Conservation (phyloP, 2,888 invertebrate genomes). For the Aporophyla nigra region DNA sequence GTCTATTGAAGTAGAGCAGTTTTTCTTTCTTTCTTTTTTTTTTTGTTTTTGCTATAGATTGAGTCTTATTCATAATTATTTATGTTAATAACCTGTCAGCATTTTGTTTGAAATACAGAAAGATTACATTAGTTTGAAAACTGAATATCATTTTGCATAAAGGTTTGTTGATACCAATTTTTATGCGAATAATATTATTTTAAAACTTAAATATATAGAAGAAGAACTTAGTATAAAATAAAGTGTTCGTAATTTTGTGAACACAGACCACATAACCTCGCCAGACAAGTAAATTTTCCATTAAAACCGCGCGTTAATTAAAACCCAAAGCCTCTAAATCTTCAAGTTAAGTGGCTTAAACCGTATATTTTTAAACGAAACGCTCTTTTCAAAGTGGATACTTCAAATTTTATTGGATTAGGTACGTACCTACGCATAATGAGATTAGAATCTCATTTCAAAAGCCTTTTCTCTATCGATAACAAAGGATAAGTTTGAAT, state of each 20-base stretch:
- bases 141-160: too few species aligned
- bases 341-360: conserved; percentile 55
- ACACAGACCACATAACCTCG: conserved; percentile 33
- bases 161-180: too few species aligned
- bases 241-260: conserved; percentile 12
- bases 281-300: conserved; percentile 54
- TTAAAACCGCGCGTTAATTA: conserved; percentile 65
- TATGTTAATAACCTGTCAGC: neutral
- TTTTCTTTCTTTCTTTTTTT: neutral
- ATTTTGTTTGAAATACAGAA: neutral
- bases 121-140: neutral
- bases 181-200: neutral
- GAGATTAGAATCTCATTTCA: conserved; percentile 67
- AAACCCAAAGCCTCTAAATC: conserved; percentile 56
- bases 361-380: conserved; percentile 63
- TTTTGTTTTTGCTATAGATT: neutral
- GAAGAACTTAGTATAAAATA: conserved; percentile 11
- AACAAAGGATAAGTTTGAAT: conserved; percentile 69
- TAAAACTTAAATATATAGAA: neutral
- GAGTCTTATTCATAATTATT: neutral
- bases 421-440: conserved; percentile 61
- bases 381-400: conserved; percentile 57
- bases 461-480: conserved; percentile 67
- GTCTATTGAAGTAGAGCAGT: conserved; percentile 5
- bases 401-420: conserved; percentile 66